phyloP scores from a whole-genome alignment of 2,797 vertebrate genomes.

The Crax fasciolata region DNA sequence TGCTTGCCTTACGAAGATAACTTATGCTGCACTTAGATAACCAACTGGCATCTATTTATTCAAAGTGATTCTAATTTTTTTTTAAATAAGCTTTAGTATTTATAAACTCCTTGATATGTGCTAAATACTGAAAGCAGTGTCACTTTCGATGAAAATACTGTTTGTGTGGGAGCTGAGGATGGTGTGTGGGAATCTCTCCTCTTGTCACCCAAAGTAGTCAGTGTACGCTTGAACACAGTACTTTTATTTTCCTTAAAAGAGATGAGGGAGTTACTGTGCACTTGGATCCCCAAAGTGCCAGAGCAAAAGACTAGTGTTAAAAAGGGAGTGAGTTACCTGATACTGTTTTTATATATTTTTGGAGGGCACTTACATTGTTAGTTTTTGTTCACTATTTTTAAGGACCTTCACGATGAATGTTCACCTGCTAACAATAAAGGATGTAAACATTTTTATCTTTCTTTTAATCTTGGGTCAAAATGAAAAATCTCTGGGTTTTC shows the following conservation, averaged over 20 bases:
- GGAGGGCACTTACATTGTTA: not conserved
- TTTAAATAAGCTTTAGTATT: constrained; percentile 2
- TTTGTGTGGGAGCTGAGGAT: not conserved
- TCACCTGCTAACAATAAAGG: constrained; percentile 52
- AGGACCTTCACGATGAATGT: constrained; percentile 45
- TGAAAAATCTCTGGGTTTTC: constrained; percentile 17
- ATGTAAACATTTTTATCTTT: constrained; percentile 66
- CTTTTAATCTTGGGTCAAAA: constrained; percentile 56
- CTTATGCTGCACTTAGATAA: constrained; percentile 26
- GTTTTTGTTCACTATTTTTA: constrained; percentile 62
- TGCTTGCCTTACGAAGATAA: constrained; percentile 63
- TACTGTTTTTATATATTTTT: constrained; percentile 31
- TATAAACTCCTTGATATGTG: constrained; percentile 49
- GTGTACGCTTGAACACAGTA: not conserved
- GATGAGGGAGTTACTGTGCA: constrained; percentile 52
- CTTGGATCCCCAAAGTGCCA: constrained; percentile 39
- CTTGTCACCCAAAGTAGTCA: constrained; percentile 3
- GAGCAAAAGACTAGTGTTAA: constrained; percentile 17
- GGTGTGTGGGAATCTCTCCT: constrained; percentile 31
- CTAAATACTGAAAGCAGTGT: constrained; percentile 17
- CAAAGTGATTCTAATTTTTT: not conserved
- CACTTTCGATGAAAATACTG: constrained; percentile 43
- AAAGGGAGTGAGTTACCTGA: constrained; percentile 32
- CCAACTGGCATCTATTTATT: constrained; percentile 50
- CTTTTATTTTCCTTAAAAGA: constrained; percentile 6